Percentiles rank a stretch among this genome's conserved stretches.
Evolutionary conservation across 2,888 invertebrate genomes (phyloP).

Genomic region (Stegophylla sp.): DNA sequence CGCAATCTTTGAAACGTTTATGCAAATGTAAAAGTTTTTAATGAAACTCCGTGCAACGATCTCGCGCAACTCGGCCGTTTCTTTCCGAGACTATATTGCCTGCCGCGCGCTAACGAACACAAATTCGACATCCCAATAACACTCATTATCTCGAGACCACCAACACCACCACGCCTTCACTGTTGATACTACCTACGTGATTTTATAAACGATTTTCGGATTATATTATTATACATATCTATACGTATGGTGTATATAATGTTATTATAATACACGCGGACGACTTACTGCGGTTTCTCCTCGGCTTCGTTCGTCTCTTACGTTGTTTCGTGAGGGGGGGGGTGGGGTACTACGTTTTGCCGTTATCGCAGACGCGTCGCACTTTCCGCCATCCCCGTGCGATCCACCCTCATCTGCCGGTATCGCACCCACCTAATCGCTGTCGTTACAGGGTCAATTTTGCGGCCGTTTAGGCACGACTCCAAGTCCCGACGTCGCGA

Average conservation of each 20-base stretch:
- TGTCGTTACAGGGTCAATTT: slow-evolving; percentile 55
- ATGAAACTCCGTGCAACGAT: slow-evolving; percentile 20
- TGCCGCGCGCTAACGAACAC: background rate
- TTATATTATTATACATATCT: background rate
- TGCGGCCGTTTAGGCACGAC: slow-evolving; percentile 52
- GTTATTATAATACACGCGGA: background rate
- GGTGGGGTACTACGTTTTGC: slow-evolving; percentile 21
- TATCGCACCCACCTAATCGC: slow-evolving; percentile 12
- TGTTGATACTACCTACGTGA: slow-evolving; percentile 38
- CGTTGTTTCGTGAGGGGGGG: too few relatives aligned
- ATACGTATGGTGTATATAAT: too few relatives aligned
- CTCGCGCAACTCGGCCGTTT: background rate
- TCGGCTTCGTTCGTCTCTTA: background rate
- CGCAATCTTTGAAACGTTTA: slow-evolving; percentile 20
- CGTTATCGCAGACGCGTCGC: slow-evolving; percentile 50
- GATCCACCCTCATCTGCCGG: too few relatives aligned
- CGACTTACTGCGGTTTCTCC: background rate
- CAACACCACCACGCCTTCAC: background rate
- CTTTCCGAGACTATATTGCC: background rate
- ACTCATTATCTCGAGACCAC: background rate
- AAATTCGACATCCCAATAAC: slow-evolving; percentile 21
- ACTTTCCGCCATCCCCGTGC: background rate
- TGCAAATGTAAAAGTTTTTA: slow-evolving; percentile 41
- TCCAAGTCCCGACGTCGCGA: slow-evolving; percentile 47
- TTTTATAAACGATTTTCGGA: slow-evolving; percentile 9